Evolutionary conservation across 2,113 vertebrate species (phyloP).

Genomic region (Taurulus bubalis): DNA sequence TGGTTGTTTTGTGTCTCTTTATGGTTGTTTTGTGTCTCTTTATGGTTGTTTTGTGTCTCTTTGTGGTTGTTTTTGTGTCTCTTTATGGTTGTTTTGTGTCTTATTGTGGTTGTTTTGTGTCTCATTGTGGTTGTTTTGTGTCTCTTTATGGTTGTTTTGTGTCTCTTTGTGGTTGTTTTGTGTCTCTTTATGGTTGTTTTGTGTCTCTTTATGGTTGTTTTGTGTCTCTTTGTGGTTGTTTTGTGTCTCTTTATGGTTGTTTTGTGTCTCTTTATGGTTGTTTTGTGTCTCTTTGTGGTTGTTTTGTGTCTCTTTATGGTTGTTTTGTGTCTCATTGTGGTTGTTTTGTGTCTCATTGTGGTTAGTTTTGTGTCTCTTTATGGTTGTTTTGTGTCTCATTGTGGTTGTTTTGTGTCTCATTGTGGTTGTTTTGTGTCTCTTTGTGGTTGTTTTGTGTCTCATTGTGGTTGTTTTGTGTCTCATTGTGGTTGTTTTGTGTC

Average conservation of each 20-base stretch:
- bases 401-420: background rate
- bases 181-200: background rate
- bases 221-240: background rate
- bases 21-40: no score
- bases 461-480: background rate
- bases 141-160: background rate
- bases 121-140: background rate
- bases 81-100: background rate
- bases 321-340: background rate
- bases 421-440: background rate
- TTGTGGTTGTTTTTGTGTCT: background rate
- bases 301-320: background rate
- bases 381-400: background rate
- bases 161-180: background rate
- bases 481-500: background rate
- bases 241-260: background rate
- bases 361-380: background rate
- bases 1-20: background rate
- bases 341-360: background rate
- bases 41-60: background rate
- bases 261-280: background rate
- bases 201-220: background rate
- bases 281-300: background rate
- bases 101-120: background rate
- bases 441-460: background rate